A percentile compares a stretch with the other conserved stretches of the same genome.
Evolutionary conservation across 2,113 vertebrate genomes (phyloP).

Genomic region (Hippocampus mohnikei): DNA sequence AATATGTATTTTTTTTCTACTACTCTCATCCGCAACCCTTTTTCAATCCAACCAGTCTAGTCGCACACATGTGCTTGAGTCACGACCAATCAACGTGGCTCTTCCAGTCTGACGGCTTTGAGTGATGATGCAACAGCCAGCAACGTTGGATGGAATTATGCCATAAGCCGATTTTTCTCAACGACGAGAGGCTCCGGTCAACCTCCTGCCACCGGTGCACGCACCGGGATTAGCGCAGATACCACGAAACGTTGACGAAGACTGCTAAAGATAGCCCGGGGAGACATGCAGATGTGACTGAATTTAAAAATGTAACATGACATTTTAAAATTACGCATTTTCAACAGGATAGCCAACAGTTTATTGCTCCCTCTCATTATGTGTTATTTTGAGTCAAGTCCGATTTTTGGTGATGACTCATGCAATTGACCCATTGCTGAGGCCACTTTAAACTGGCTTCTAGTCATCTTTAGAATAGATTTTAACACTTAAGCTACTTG

Average conservation of each 20-base stretch:
- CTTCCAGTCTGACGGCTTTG: conserved; percentile 49
- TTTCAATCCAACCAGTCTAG: background rate
- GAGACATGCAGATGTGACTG: no score
- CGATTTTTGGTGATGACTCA: no score
- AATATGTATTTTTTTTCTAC: background rate
- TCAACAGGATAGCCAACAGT: no score
- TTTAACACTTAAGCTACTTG: no score
- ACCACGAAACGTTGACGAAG: conserved; percentile 28
- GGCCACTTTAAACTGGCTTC: no score
- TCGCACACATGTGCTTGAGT: background rate
- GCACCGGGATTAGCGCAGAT: conserved; percentile 47
- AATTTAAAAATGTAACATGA: no score
- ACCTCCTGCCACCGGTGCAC: conserved; percentile 38
- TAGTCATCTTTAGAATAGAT: no score
- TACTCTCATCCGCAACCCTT: background rate
- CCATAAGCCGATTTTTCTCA: conserved; percentile 64
- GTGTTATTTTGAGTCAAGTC: no score
- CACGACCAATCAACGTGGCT: conserved; percentile 30
- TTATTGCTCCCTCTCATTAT: no score
- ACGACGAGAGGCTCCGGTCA: conserved; percentile 53
- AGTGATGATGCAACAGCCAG: conserved; percentile 68
- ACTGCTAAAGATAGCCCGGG: conserved; percentile 33
- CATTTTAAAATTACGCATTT: no score
- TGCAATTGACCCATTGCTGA: no score
- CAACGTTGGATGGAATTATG: conserved; percentile 65